phyloP scores from a whole-genome alignment of 2,888 invertebrate genomes.

The Omphaloscelis lunosa region DNA sequence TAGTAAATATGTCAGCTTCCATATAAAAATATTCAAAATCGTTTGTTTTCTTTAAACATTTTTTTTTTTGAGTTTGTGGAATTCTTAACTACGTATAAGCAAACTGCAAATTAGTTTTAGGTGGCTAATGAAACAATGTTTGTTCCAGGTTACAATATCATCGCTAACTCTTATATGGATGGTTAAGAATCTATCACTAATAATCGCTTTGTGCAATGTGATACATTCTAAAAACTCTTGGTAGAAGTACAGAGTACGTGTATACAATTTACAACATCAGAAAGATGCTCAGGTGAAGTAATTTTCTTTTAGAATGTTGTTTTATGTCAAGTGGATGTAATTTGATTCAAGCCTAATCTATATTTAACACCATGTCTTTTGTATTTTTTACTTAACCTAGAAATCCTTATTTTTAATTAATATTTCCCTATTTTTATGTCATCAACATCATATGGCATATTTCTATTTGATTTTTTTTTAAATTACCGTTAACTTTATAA shows the following conservation, averaged over 20 bases:
- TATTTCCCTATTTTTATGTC: not conserved
- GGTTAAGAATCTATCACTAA: not conserved
- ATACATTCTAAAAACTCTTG: slow-evolving; percentile 13
- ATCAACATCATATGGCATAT: too few relatives aligned
- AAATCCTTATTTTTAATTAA: not conserved
- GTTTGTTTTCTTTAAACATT: not conserved
- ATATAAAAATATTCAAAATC: not conserved
- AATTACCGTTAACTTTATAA: not conserved
- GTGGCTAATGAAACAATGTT: not conserved
- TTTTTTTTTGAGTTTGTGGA: not conserved
- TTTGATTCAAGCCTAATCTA: not conserved
- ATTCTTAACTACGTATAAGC: not conserved
- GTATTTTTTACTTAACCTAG: not conserved
- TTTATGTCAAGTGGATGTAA: not conserved
- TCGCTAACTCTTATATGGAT: slow-evolving; percentile 3
- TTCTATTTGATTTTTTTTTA: not conserved
- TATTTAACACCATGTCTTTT: not conserved
- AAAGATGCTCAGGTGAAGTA: slow-evolving; percentile 12
- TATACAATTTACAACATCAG: not conserved
- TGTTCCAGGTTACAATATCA: not conserved
- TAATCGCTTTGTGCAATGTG: slow-evolving; percentile 11
- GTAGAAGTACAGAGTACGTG: slow-evolving; percentile 16
- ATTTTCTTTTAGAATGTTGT: not conserved
- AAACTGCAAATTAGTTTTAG: not conserved
- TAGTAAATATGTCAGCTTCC: not conserved